These are phyloP conservation scores for Halichoerus grypus DNA, from an alignment of 2,113 vertebrate genomes.

Conservation along the genomic window DNA sequence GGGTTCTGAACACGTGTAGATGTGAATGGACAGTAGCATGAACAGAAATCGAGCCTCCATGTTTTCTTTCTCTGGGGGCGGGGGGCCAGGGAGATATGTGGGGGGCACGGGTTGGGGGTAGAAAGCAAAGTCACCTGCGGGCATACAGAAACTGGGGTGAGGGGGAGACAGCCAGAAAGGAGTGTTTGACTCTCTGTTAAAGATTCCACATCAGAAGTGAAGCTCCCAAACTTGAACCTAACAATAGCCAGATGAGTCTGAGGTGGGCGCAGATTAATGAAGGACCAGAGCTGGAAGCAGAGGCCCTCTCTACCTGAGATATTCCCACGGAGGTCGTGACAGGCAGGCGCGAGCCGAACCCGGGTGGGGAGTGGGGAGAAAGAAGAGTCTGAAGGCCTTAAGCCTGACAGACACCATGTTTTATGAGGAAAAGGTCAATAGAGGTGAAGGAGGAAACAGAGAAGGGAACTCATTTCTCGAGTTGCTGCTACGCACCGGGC, in stretches of 20 bases:
- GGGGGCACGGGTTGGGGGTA: neutral
- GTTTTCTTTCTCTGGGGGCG: neutral
- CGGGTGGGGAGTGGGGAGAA: neutral
- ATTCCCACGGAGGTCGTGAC: neutral
- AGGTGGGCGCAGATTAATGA: neutral
- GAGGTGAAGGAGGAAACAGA: neutral
- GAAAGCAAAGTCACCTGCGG: neutral
- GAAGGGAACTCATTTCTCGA: neutral
- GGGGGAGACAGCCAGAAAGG: neutral
- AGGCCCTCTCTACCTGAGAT: neutral
- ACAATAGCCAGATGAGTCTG: neutral
- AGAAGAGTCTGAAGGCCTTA: neutral
- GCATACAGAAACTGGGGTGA: neutral
- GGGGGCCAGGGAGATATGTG: neutral
- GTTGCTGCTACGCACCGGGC: neutral
- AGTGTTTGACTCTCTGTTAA: neutral
- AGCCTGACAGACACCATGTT: no score
- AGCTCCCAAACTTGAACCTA: neutral
- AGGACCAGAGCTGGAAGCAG: neutral
- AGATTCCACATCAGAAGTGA: neutral
- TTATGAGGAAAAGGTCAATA: neutral
- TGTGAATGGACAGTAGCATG: neutral
- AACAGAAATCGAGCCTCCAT: neutral
- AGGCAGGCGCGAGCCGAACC: neutral
- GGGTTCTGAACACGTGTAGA: neutral